phyloP scores from a whole-genome alignment of 2,113 vertebrate genomes.

The Carassius auratus region DNA sequence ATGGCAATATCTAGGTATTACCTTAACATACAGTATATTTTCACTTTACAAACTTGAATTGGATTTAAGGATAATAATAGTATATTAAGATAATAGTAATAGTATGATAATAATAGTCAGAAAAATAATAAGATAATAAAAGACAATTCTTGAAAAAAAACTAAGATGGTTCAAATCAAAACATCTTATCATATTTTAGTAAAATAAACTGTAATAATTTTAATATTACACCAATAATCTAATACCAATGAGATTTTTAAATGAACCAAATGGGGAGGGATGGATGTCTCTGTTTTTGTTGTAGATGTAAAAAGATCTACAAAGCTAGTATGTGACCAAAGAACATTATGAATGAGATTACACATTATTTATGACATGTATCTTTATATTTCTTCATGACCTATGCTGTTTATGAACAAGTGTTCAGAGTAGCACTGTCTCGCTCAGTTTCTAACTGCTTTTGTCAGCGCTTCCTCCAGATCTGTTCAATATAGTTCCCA shows the following conservation, averaged over 20 bases:
- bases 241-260: background rate
- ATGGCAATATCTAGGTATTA: background rate
- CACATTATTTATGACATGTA: background rate
- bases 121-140: too few relatives aligned
- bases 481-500: background rate
- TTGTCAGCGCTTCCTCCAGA: slow-evolving; percentile 33
- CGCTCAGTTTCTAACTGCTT: background rate
- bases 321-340: background rate
- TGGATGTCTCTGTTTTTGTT: background rate
- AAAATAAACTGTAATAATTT: background rate
- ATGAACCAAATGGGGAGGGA: background rate
- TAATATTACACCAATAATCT: too few relatives aligned
- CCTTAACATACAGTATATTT: background rate
- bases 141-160: too few relatives aligned
- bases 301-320: background rate
- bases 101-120: too few relatives aligned
- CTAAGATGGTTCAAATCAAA: background rate
- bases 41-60: background rate
- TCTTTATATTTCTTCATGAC: background rate
- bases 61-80: too few relatives aligned
- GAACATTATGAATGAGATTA: background rate
- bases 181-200: background rate
- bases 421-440: background rate
- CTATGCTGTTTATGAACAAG: background rate
- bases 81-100: too few relatives aligned